Evolutionary conservation across 2,113 vertebrate species (phyloP).

Genomic region (Onychorhynchus coronatus): DNA sequence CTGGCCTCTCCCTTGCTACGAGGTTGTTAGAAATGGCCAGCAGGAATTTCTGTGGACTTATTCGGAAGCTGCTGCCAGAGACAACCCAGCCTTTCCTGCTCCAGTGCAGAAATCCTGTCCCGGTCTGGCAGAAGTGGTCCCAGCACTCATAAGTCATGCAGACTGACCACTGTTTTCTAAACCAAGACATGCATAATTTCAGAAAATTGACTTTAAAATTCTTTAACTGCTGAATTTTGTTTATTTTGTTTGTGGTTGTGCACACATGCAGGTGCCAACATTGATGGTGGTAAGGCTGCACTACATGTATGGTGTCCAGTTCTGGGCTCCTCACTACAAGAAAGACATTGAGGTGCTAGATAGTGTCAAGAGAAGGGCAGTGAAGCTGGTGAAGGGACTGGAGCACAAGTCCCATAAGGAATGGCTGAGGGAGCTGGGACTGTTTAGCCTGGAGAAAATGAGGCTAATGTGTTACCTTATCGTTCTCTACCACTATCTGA

Average conservation of each 20-base stretch:
- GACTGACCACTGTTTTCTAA: background rate
- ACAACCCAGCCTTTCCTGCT: background rate
- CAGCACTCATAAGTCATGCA: rapidly evolving
- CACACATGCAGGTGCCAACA: rapidly evolving
- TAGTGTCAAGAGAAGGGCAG: background rate
- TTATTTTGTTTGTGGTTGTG: background rate
- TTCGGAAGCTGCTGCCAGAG: background rate
- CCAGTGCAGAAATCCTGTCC: background rate
- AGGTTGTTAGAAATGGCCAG: background rate
- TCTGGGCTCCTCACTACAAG: background rate
- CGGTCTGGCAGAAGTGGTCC: background rate
- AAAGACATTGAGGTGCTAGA: background rate
- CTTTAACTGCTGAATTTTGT: background rate
- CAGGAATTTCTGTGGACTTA: background rate
- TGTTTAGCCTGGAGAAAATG: background rate
- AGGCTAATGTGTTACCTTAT: background rate
- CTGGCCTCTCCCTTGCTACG: background rate
- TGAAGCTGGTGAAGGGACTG: background rate
- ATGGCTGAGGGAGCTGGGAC: background rate
- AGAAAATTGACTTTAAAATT: background rate
- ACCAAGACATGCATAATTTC: background rate
- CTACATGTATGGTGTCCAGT: background rate
- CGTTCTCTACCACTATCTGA: background rate
- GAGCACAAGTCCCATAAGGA: background rate
- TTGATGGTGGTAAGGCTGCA: background rate